Evolutionary conservation across 2,888 invertebrate species (phyloP), one percentile per base, ranked within the genome.

Genomic region (Xylota segnis): DNA sequence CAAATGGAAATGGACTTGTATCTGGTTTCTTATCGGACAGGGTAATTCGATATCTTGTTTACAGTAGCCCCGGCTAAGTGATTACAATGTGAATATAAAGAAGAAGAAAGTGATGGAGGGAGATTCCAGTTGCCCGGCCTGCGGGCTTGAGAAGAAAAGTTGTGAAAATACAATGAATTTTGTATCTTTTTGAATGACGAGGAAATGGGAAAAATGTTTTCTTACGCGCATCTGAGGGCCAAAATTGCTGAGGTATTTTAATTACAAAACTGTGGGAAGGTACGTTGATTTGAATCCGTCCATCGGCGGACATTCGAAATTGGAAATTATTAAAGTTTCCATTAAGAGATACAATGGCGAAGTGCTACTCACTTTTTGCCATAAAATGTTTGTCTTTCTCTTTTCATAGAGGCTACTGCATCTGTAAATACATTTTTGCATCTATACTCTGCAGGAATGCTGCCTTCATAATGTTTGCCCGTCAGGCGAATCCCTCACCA

Each of bases 11-110:
- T 23, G 23, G 23, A 71, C 34, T 74, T 50, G 54, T 66, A 81
- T 68, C 74, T 74, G 59, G 81, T 61, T 68, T 74, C 74, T 81
- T 81, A 81, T 81, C 74, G 66, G 66, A 56, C 68, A 70, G 50
- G 63, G 75, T 75, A 82, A 82, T 82, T 70, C 70, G 74, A 82
- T 82, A 82, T 82, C 82, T 75, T 75, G 82, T 82, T 82, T 81
- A 75, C 82, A 56, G 82, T 82, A 82, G 75, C 70, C 40, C 40
- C 16, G 47, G 54, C 82, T 82, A 70, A 82, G 75, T 82, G 82
- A 82, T 75, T 75, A 82, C 82, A 75, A 82, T 82, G 75, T 82
- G 23, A 52, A 29, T 34, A 23, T 23, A 27, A 59, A 58, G 54
- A 74, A 58, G 54, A 74, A 81, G 79, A 81, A 81, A 81, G 72